phyloP scores from a whole-genome alignment of 2,888 invertebrate genomes.

The Diarsia dahlii region DNA sequence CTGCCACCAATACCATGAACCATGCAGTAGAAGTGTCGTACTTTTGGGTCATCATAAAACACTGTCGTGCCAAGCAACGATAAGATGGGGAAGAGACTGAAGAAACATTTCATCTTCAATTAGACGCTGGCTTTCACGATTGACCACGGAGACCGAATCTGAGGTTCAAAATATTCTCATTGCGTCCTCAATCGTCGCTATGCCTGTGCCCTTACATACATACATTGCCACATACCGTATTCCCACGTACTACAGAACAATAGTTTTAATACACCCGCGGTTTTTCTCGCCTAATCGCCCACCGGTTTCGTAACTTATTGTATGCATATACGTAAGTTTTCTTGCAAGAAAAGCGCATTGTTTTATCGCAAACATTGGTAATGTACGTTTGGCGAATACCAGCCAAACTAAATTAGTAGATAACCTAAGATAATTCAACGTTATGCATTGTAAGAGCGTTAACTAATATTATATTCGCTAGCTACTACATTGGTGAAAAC shows the following conservation, averaged over 20 bases:
- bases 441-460: too few species aligned
- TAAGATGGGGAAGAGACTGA: background rate
- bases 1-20: too few species aligned
- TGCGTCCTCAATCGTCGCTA: slow-evolving; percentile 4
- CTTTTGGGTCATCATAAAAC: too few species aligned
- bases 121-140: background rate
- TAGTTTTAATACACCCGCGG: slow-evolving; percentile 71
- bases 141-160: background rate
- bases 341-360: slow-evolving; percentile 75
- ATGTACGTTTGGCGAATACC: slow-evolving; percentile 41
- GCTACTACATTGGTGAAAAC: too few species aligned
- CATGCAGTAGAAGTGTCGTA: too few species aligned
- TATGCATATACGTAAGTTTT: slow-evolving; percentile 66
- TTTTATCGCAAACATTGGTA: slow-evolving; percentile 67
- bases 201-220: slow-evolving; percentile 35
- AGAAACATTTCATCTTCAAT: background rate
- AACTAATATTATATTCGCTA: too few species aligned
- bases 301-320: slow-evolving; percentile 86
- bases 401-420: background rate
- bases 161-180: background rate
- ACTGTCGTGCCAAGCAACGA: too few species aligned
- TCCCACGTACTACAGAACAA: slow-evolving; percentile 83
- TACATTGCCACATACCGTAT: slow-evolving; percentile 63
- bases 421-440: too few species aligned
- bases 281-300: slow-evolving; percentile 86